Evolutionary conservation across 2,797 vertebrate genomes (phyloP).

Genomic region (Pseudomugil tenellus): DNA sequence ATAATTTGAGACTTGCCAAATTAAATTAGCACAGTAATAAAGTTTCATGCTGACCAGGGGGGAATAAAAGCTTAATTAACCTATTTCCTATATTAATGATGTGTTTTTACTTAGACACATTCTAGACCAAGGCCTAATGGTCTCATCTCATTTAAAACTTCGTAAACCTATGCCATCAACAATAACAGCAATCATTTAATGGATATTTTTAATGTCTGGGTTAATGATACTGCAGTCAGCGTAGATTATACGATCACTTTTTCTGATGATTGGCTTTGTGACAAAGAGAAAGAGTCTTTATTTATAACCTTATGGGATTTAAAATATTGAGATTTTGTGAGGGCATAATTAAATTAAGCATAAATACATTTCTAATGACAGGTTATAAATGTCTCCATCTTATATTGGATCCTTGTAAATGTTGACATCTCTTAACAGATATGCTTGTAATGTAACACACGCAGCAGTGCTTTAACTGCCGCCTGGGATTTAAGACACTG

Average conservation of each 20-base stretch:
- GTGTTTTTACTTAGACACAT: constrained; percentile 70
- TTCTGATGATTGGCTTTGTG: neutral
- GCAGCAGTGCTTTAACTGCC: constrained; percentile 22
- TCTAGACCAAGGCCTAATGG: constrained; percentile 60
- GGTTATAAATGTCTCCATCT: neutral
- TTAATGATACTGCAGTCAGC: neutral
- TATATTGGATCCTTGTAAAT: neutral
- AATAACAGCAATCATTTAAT: neutral
- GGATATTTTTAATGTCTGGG: neutral
- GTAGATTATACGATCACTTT: neutral
- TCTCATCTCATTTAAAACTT: constrained; percentile 41
- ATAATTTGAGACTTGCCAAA: constrained; percentile 73
- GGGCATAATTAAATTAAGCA: neutral
- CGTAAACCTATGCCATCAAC: constrained; percentile 30
- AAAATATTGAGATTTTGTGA: neutral
- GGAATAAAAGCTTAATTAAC: constrained; percentile 83
- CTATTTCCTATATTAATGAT: constrained; percentile 77
- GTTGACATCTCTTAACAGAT: constrained; percentile 6
- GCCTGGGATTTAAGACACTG: constrained; percentile 47
- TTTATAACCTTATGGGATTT: neutral
- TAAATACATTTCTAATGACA: neutral
- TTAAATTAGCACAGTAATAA: constrained; percentile 79
- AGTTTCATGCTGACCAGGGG: constrained; percentile 79
- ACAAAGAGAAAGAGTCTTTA: neutral
- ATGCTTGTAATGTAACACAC: constrained; percentile 1